Base-by-base conservation (phyloP, 2,888 invertebrate genomes). In the Calameuta idolon region DNA sequence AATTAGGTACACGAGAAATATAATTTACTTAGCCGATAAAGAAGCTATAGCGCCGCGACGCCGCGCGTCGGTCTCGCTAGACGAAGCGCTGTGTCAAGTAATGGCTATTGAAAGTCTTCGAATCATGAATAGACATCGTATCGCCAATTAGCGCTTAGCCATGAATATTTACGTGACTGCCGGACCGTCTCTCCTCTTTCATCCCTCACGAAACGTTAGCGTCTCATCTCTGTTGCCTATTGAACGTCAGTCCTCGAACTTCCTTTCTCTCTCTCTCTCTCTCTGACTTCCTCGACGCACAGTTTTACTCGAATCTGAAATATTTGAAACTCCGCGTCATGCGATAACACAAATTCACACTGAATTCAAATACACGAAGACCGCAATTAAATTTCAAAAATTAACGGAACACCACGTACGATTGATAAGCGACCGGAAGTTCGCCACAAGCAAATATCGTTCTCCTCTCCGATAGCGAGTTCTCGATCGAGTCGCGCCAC, bases 371-470 rank as follows among this genome's bases (percentile, higher is more conserved):
- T 23, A 2, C 2, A 23, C 4, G 31, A 9, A 71, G 31, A 77
- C 82, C 81, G 84, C 85, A 85, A 87, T 87, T 84, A 84, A 86
- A 86, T 84, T 85, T 81, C 83, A 85, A 83, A 83, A 86, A 84
- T 80, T 80, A 84, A 86, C 89, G 90, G 88, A 90, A 89, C 81
- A 71, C 75, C 73, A 15, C 55, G 86, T 83, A 81, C 83, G 84
- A 89, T 88, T 90, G 91, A 91, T 91, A 91, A 90, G 87, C 87
- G 80, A 81, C 87, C 89, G 91, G 91, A 91, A 88, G 89, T 87
- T 85, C 86, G 85, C 85, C 87, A 87, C 85, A 82, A 81, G 81
- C 86, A 82, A 86, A 83, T 87, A 84, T 85, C 31, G 71, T 71
- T 71, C 71, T 71, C 34, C 33, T 71, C 71, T 71, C 31, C 55